Evolutionary conservation across 2,797 vertebrate species (phyloP).

Genomic region (Sebastolobus altivelis): DNA sequence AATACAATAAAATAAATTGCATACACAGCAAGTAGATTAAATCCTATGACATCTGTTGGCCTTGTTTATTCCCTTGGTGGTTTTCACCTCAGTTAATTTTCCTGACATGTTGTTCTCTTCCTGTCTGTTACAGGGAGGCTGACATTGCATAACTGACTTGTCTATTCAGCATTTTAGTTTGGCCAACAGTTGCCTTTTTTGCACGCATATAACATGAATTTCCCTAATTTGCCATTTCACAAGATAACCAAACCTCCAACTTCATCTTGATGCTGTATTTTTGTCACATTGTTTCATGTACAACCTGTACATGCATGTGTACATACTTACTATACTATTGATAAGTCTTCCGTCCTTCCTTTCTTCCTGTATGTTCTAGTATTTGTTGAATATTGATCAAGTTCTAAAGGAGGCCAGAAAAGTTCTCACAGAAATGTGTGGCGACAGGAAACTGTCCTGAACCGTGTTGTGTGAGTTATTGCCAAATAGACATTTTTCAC

Average conservation of each 20-base stretch:
- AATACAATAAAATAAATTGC: not conserved
- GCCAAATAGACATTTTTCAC: not conserved
- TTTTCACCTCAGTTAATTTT: not conserved
- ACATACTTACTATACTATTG: not conserved
- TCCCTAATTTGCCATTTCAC: slow-evolving; percentile 11
- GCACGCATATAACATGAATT: slow-evolving; percentile 5
- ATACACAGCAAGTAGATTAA: not conserved
- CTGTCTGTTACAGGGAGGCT: not conserved
- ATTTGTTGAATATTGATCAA: not conserved
- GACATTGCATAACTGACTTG: slow-evolving; percentile 25
- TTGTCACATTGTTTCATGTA: not conserved
- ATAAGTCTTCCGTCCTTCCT: not conserved
- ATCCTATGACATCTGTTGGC: not conserved
- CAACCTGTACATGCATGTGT: not conserved
- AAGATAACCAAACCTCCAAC: not conserved
- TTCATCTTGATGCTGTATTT: not conserved
- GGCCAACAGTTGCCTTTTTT: slow-evolving; percentile 17
- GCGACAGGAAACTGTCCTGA: rapidly evolving
- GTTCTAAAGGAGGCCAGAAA: not conserved
- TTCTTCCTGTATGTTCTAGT: not conserved
- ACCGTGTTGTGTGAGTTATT: not conserved
- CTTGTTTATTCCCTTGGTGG: not conserved
- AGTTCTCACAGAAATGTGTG: not conserved
- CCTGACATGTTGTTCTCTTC: not conserved
- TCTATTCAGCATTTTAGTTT: slow-evolving; percentile 49